Evolutionary conservation across 2,888 invertebrate species (phyloP).

Genomic region (Seira sanloemensis): DNA sequence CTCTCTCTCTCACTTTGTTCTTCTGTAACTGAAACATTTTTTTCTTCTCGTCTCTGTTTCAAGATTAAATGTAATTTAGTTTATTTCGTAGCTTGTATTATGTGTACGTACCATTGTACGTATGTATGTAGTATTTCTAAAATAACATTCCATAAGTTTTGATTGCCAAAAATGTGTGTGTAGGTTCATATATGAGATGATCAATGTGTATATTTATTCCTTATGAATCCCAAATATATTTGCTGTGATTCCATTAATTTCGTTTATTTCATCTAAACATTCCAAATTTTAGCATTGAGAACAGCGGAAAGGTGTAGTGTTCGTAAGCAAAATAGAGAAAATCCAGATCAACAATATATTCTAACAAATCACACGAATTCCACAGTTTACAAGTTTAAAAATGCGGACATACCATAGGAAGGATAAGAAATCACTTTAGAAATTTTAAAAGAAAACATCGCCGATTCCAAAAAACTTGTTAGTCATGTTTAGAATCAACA

Average conservation of each 20-base stretch:
- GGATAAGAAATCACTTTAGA: neutral
- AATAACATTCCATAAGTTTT: neutral
- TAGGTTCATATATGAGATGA: too few species aligned
- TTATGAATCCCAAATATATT: neutral
- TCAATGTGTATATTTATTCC: neutral
- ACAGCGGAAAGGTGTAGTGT: neutral
- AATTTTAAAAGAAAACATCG: neutral
- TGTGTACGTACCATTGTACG: too few species aligned
- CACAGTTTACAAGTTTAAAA: neutral
- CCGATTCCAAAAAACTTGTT: neutral
- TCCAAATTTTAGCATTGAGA: neutral
- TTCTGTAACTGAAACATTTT: too few species aligned
- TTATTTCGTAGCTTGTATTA: too few species aligned
- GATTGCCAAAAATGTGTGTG: neutral
- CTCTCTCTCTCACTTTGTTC: neutral
- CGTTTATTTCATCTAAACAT: neutral
- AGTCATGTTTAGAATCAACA: neutral
- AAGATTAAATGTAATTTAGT: too few species aligned
- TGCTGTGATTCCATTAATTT: neutral
- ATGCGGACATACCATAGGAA: neutral
- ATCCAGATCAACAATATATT: neutral
- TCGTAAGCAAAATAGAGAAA: neutral
- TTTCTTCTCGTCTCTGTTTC: too few species aligned
- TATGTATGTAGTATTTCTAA: too few species aligned
- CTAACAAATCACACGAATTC: neutral